phyloP scores from a whole-genome alignment of 2,888 invertebrate genomes.

The Lagria hirta region DNA sequence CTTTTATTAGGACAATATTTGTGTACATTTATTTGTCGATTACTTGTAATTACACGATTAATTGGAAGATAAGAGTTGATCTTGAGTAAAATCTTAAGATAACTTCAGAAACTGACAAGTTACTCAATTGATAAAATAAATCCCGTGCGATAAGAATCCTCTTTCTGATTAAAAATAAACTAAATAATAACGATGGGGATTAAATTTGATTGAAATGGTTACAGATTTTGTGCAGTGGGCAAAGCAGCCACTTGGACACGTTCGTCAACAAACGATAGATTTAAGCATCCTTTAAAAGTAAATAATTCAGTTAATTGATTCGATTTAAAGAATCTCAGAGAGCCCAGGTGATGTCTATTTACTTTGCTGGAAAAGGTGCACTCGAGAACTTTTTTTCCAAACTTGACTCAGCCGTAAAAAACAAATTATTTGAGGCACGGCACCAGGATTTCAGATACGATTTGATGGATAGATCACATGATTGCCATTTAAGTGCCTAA shows the following conservation, averaged over 20 bases:
- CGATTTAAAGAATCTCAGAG: slow-evolving; percentile 45
- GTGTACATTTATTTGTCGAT: slow-evolving; percentile 31
- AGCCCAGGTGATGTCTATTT: slow-evolving; percentile 36
- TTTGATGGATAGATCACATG: slow-evolving; percentile 6
- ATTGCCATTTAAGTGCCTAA: slow-evolving; percentile 7
- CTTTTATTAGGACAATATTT: slow-evolving; percentile 12
- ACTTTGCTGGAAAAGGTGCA: slow-evolving; percentile 39
- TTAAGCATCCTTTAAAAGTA: slow-evolving; percentile 39
- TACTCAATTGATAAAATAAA: slow-evolving; percentile 10
- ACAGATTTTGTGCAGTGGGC: too few relatives aligned
- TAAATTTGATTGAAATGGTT: slow-evolving; percentile 30
- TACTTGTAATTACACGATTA: slow-evolving; percentile 36
- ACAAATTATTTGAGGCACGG: too few relatives aligned
- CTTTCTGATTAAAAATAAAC: slow-evolving; percentile 14
- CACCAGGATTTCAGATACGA: not conserved
- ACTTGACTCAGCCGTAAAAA: too few relatives aligned
- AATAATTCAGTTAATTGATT: slow-evolving; percentile 44
- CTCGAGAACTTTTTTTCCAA: slow-evolving; percentile 5
- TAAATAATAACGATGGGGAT: slow-evolving; percentile 20
- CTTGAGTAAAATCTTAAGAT: slow-evolving; percentile 17
- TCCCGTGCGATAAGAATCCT: too few relatives aligned
- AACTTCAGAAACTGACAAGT: slow-evolving; percentile 12
- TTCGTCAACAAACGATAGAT: slow-evolving; percentile 36
- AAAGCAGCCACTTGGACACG: slow-evolving; percentile 44
- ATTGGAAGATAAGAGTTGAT: slow-evolving; percentile 21